Percentiles rank a stretch among this genome's conserved stretches.
These are phyloP conservation scores for Miniopterus natalensis DNA, from an alignment of 2,113 vertebrate species.

Conservation along the genomic window DNA sequence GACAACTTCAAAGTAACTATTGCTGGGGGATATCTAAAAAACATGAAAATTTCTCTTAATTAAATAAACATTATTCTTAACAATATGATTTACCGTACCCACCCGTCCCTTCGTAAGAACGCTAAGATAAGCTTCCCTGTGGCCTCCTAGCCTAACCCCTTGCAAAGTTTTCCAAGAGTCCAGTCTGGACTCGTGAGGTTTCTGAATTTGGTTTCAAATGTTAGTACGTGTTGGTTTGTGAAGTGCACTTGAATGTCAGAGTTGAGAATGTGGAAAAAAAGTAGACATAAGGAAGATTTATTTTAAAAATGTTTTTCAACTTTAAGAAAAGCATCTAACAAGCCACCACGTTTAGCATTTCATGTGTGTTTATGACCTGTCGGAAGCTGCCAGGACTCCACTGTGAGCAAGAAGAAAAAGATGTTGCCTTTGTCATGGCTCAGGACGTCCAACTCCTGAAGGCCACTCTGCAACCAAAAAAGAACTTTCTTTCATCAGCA, in stretches of 20 bases:
- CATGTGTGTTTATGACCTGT: constrained; percentile 74
- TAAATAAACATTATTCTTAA: background rate
- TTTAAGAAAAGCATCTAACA: constrained; percentile 67
- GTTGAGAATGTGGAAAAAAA: constrained; percentile 74
- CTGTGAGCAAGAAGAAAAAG: constrained; percentile 72
- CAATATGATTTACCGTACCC: background rate
- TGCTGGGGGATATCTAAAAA: background rate
- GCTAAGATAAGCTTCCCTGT: background rate
- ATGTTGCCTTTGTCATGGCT: constrained; percentile 67
- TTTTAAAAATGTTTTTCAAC: constrained; percentile 75
- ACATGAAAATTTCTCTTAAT: background rate
- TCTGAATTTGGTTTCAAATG: constrained; percentile 59
- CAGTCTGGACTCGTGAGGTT: background rate
- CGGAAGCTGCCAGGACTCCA: constrained; percentile 57
- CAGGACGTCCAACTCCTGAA: constrained; percentile 61
- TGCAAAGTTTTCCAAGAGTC: background rate
- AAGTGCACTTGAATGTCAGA: constrained; percentile 77
- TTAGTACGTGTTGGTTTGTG: background rate
- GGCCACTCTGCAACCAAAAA: constrained; percentile 67
- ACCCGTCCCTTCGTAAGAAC: background rate
- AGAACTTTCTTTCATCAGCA: constrained; percentile 59
- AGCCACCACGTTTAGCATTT: constrained; percentile 70
- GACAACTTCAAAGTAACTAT: background rate
- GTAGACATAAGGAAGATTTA: constrained; percentile 78
- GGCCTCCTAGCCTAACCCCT: background rate